Conservation (phyloP, 2,797 vertebrate species). For the Heteromormyrus szaboi region DNA sequence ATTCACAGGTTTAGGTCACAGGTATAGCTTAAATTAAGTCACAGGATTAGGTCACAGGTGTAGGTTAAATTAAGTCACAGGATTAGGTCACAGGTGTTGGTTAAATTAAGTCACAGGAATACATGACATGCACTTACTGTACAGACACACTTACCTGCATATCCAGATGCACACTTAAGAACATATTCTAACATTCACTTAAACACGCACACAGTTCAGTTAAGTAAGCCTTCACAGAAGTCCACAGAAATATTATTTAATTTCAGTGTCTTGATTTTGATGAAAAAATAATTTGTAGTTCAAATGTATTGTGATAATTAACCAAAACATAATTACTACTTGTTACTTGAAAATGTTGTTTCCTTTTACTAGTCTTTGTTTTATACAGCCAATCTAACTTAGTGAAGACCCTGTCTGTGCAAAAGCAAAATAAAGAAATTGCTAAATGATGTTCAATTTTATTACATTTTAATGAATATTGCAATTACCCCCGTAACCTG, state of each 20-base stretch:
- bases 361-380: background rate
- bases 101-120: too few relatives aligned
- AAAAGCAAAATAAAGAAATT: background rate
- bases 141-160: background rate
- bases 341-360: background rate
- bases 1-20: too few relatives aligned
- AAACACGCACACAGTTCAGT: background rate
- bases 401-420: background rate
- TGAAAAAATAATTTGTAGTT: background rate
- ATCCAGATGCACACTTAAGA: background rate
- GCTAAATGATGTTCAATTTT: background rate
- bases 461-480: background rate
- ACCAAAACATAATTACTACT: background rate
- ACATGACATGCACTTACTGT: background rate
- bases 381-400: background rate
- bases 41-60: too few relatives aligned
- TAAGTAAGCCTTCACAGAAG: background rate
- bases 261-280: background rate
- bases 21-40: too few relatives aligned
- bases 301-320: background rate
- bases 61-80: too few relatives aligned
- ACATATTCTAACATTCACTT: background rate
- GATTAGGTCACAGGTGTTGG: too few relatives aligned
- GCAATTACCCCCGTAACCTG: background rate
- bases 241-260: background rate